phyloP scores from a whole-genome alignment of 2,888 invertebrate genomes.

The Prosapia bicincta region DNA sequence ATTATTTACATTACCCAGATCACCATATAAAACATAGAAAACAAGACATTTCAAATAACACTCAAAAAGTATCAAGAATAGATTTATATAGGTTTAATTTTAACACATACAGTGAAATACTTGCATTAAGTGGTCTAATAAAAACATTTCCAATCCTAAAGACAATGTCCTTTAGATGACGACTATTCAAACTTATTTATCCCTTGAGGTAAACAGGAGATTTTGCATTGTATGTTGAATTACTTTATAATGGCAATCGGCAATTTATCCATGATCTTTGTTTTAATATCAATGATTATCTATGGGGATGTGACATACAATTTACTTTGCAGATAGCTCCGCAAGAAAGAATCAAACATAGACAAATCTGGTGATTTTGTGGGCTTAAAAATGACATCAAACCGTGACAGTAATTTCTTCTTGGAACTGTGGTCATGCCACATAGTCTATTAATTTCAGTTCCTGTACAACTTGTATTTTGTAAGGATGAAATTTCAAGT shows the following conservation, averaged over 20 bases:
- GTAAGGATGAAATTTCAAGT: background rate
- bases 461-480: background rate
- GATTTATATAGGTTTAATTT: too few relatives aligned
- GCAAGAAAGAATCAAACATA: conserved; percentile 33
- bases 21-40: too few relatives aligned
- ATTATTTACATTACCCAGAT: too few relatives aligned
- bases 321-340: conserved; percentile 34
- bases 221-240: background rate
- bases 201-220: too few relatives aligned
- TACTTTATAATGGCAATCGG: background rate
- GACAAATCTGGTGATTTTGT: conserved; percentile 24
- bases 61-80: too few relatives aligned
- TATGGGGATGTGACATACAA: background rate
- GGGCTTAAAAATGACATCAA: conserved; percentile 29
- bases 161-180: background rate
- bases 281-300: background rate
- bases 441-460: background rate
- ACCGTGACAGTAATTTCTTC: conserved; percentile 25
- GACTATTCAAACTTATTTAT: background rate
- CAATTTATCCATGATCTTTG: background rate
- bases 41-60: too few relatives aligned
- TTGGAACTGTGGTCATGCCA: background rate
- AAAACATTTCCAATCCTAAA: background rate
- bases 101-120: too few relatives aligned
- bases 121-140: background rate